These are phyloP conservation scores for Drosophila guanche DNA, from an alignment of 1,140 invertebrate genomes.

Conservation along the genomic window DNA sequence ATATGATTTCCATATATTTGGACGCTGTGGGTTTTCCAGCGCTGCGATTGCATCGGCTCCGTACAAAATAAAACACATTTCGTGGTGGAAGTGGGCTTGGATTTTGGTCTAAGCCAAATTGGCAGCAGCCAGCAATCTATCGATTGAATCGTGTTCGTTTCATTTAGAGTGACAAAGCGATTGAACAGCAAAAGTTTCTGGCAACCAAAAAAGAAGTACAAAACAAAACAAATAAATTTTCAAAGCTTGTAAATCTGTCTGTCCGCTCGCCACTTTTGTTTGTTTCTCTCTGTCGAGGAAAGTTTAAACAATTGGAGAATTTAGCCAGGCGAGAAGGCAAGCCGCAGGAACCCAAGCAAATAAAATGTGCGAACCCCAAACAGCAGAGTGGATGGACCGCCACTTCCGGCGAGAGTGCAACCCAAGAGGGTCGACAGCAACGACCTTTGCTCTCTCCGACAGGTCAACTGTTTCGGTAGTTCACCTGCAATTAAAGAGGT, in stretches of 20 bases:
- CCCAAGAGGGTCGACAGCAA: slow-evolving; percentile 46
- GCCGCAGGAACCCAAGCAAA: not conserved
- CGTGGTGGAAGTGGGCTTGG: slow-evolving; percentile 39
- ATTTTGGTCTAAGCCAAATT: slow-evolving; percentile 70
- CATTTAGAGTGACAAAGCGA: slow-evolving; percentile 63
- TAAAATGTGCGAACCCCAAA: slow-evolving; percentile 37
- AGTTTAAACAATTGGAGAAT: slow-evolving; percentile 53
- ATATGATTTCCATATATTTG: slow-evolving; percentile 24
- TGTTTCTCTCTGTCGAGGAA: slow-evolving; percentile 34
- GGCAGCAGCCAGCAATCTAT: slow-evolving; percentile 8
- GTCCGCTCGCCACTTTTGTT: slow-evolving; percentile 46
- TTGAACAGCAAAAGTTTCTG: slow-evolving; percentile 20
- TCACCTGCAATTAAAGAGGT: not conserved
- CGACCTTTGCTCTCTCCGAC: slow-evolving; percentile 56
- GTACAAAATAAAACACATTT: too few relatives aligned
- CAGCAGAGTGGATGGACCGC: slow-evolving; percentile 37
- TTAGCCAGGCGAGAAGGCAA: slow-evolving; percentile 15
- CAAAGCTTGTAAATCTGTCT: slow-evolving; percentile 45
- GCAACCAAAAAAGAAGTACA: slow-evolving; percentile 9
- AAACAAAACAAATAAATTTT: slow-evolving; percentile 27
- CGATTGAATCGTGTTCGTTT: slow-evolving; percentile 21
- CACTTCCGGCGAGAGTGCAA: slow-evolving; percentile 70
- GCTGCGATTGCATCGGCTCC: slow-evolving; percentile 46
- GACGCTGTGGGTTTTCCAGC: slow-evolving; percentile 43
- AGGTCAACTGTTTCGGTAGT: slow-evolving; percentile 40